These are phyloP conservation scores for Hylomyscus alleni DNA, from an alignment of 2,797 vertebrate species.

Conservation along the genomic window DNA sequence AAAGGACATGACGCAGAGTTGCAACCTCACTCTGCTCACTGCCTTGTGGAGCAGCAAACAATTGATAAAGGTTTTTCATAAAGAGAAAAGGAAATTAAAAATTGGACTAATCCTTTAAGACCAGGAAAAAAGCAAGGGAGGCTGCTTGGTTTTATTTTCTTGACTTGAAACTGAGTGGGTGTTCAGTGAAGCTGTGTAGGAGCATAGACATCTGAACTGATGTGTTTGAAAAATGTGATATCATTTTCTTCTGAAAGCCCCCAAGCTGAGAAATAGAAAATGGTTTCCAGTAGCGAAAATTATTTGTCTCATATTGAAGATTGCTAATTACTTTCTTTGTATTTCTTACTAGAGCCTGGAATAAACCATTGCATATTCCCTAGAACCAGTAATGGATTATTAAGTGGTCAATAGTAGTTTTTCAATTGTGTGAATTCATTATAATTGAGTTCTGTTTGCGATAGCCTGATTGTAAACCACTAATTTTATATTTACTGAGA, in stretches of 20 bases:
- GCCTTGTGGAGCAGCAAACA: neutral
- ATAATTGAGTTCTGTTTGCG: neutral
- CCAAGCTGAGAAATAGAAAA: slow-evolving; percentile 70
- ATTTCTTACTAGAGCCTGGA: slow-evolving; percentile 22
- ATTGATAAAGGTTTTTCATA: slow-evolving; percentile 59
- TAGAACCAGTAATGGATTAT: slow-evolving; percentile 56
- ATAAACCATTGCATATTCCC: slow-evolving; percentile 13
- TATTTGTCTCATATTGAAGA: slow-evolving; percentile 43
- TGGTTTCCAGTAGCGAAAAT: slow-evolving; percentile 63
- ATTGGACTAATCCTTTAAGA: slow-evolving; percentile 55
- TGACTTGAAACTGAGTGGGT: slow-evolving; percentile 69
- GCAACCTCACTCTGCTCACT: slow-evolving; percentile 37
- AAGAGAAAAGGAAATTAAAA: slow-evolving; percentile 69
- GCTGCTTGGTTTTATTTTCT: slow-evolving; percentile 69
- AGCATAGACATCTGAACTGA: slow-evolving; percentile 62
- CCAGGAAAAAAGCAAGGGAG: neutral
- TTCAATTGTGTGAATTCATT: slow-evolving; percentile 64
- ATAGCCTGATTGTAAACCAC: slow-evolving; percentile 37
- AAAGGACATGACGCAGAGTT: slow-evolving; percentile 48
- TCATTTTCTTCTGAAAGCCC: slow-evolving; percentile 60
- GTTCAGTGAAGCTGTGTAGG: slow-evolving; percentile 68
- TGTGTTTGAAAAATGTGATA: slow-evolving; percentile 72
- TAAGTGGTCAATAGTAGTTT: slow-evolving; percentile 60
- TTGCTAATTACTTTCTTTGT: slow-evolving; percentile 52
- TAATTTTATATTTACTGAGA: slow-evolving; percentile 58